Conservation (phyloP, 2,113 vertebrate genomes). For the Paramisgurnus dabryanus region DNA sequence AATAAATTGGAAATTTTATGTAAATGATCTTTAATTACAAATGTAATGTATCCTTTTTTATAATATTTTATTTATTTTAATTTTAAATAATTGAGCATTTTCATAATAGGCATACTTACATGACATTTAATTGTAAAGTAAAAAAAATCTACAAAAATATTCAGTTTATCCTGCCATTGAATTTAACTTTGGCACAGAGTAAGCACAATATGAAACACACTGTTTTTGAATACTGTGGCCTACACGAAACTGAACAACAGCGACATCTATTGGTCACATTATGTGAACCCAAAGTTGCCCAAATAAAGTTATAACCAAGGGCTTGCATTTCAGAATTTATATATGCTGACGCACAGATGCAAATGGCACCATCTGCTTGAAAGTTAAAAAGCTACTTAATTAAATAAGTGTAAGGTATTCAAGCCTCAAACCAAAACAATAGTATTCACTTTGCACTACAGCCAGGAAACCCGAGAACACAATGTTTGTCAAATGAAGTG, state of each 20-base stretch:
- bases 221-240: background rate
- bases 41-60: too few species aligned
- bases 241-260: background rate
- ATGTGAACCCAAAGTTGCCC: background rate
- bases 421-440: conserved; percentile 48
- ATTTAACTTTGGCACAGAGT: too few species aligned
- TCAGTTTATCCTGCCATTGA: too few species aligned
- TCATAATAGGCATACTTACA: too few species aligned
- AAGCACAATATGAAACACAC: too few species aligned
- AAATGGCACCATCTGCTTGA: background rate
- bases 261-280: conserved; percentile 25
- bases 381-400: conserved; percentile 30
- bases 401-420: conserved; percentile 28
- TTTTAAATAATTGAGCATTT: too few species aligned
- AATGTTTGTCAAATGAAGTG: conserved; percentile 63
- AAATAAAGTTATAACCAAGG: conserved; percentile 14
- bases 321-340: background rate
- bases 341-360: conserved; percentile 4
- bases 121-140: too few species aligned
- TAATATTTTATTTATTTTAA: too few species aligned
- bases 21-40: too few species aligned
- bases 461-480: conserved; percentile 42
- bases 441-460: conserved; percentile 25
- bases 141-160: too few species aligned
- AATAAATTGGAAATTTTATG: too few species aligned